Evolutionary conservation across 2,888 invertebrate genomes (phyloP).

Genomic region (Thera obeliscata): DNA sequence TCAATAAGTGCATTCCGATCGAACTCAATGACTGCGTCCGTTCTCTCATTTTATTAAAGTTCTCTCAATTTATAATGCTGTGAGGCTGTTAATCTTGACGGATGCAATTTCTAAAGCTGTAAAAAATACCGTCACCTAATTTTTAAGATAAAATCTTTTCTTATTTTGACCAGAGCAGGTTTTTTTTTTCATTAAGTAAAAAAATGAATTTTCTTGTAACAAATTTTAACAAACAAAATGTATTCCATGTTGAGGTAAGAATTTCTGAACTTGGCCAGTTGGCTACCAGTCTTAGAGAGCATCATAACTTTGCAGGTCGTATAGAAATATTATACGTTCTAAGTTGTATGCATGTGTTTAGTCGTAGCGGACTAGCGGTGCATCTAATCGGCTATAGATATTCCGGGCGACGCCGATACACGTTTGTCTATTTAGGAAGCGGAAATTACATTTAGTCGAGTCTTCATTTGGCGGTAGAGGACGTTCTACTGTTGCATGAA

Average conservation of each 20-base stretch:
- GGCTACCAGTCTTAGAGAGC: no score
- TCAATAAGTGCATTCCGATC: constrained; percentile 19
- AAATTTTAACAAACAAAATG: no score
- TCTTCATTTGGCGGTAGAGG: constrained; percentile 80
- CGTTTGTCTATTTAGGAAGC: constrained; percentile 85
- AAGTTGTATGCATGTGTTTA: background rate
- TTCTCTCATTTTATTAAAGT: constrained; percentile 45
- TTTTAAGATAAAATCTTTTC: no score
- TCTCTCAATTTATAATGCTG: no score
- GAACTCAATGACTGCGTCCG: constrained; percentile 43
- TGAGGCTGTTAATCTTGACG: no score
- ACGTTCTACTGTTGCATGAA: constrained; percentile 15
- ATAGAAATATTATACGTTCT: background rate
- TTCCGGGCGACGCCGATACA: constrained; percentile 80
- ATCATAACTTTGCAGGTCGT: background rate
- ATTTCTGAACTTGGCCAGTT: no score
- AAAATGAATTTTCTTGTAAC: no score
- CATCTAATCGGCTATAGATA: constrained; percentile 80
- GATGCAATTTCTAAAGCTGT: no score
- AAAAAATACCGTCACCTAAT: no score
- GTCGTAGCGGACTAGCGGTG: constrained; percentile 48
- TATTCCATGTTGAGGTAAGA: no score
- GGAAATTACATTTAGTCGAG: constrained; percentile 83
- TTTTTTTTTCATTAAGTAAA: no score
- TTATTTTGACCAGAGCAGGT: no score